Base-by-base conservation (phyloP, 2,113 vertebrate genomes). In the Haemorhous mexicanus region DNA sequence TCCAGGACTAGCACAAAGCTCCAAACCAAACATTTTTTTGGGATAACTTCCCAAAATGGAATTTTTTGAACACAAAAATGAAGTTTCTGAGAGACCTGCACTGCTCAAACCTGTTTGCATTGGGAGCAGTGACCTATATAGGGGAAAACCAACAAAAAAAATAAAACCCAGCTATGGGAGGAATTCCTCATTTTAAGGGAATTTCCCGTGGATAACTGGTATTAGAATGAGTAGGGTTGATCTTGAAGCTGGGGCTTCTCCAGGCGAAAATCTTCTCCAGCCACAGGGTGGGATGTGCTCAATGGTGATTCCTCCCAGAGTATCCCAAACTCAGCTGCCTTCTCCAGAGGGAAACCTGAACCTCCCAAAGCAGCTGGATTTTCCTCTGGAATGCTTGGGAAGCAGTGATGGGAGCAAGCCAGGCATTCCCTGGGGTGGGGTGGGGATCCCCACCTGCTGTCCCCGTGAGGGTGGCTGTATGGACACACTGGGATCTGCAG, bases 391-490 rank as follows among this genome's bases (percentile, higher is more conserved):
- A 15, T 26, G 2, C 35, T 28, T 4, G 7, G 32, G 67, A 27
- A 63, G n/a, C 44, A 19, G 63, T 2, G 39, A 5, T 0, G 35
- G 81, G 56, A 82, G 47, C 43, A 67, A 11, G 14, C 15, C 35
- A 43, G 1, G 1, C 30, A 7, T 11, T 44, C 16, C 4, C 30
- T 23, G 35, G 9, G 2, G 0, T 37, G 58, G 58, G 53, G 9
- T 37, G 62, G 52, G 35, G 5, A 46, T 30, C 44, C 53, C 46
- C 69, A 44, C 3, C 55, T 8, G 56, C 9, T 2, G 5, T 8
- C 44, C 46, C 28, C 10, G 33, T 2, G 28, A 66, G 50, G 76
- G 19, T 16, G 64, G 24, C 47, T 14, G 20, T 2, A 2, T 23
- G 58, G 35, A 13, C 16, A 5, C 3, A 23, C 33, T 76, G 63